These are phyloP conservation scores for Amblyteles armatorius DNA, from an alignment of 2,888 invertebrate species.

Conservation along the genomic window DNA sequence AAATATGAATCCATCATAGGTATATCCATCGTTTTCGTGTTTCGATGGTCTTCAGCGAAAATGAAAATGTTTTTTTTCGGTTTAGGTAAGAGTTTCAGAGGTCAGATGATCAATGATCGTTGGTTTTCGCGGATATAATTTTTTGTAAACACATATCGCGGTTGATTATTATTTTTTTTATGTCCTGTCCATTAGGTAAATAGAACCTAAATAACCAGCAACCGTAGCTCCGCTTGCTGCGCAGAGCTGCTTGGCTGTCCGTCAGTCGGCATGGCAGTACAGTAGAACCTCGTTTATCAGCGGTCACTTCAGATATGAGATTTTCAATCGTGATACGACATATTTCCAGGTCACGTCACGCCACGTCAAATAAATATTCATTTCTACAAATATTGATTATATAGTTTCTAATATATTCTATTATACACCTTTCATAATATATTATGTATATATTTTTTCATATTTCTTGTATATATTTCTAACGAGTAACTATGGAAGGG, in stretches of 20 bases:
- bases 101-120: not conserved
- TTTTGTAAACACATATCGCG: not conserved
- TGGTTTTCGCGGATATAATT: not conserved
- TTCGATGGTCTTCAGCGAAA: not conserved
- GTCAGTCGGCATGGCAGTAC: not conserved
- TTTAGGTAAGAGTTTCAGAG: not conserved
- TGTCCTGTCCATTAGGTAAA: not conserved
- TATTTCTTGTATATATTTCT: conserved; percentile 40
- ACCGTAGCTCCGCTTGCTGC: not conserved
- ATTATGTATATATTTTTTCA: conserved; percentile 24
- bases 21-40: conserved; percentile 68
- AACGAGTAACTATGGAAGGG: conserved; percentile 52
- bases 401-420: conserved; percentile 52
- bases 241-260: not conserved
- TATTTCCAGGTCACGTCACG: not conserved
- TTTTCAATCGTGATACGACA: not conserved
- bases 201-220: not conserved
- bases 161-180: not conserved
- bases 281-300: not conserved
- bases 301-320: not conserved
- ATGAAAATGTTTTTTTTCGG: not conserved
- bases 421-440: conserved; percentile 48
- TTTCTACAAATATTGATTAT: conserved; percentile 45
- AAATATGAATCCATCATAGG: conserved; percentile 73
- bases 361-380: conserved; percentile 13